Evolutionary conservation across 2,797 vertebrate genomes (phyloP).

Genomic region (Myotis findleyi): DNA sequence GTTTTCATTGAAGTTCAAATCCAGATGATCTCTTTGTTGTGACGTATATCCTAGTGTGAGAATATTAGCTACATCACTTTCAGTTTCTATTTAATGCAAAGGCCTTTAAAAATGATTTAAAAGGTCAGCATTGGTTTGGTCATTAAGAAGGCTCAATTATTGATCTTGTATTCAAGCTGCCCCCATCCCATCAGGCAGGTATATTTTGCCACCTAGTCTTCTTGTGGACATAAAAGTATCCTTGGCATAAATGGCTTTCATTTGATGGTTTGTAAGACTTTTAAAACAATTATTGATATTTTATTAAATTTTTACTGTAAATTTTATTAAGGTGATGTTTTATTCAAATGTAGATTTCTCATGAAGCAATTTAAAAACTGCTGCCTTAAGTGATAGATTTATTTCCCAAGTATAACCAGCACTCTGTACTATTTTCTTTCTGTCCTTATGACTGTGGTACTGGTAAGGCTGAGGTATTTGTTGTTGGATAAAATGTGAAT

Average conservation of each 20-base stretch:
- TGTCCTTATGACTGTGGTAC: background rate
- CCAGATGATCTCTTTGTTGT: background rate
- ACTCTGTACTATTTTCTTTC: background rate
- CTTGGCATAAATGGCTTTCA: background rate
- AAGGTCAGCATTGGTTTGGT: background rate
- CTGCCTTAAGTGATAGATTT: background rate
- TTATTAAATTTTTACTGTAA: background rate
- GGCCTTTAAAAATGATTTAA: background rate
- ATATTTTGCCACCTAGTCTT: background rate
- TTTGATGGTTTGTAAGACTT: background rate
- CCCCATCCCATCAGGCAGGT: background rate
- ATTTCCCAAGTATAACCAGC: background rate
- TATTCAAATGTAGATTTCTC: background rate
- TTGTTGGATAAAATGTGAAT: background rate
- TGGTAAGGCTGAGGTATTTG: background rate
- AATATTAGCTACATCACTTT: background rate
- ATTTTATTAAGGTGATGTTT: background rate
- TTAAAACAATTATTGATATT: background rate
- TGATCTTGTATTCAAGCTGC: background rate
- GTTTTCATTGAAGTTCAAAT: constrained; percentile 41
- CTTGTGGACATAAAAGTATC: background rate
- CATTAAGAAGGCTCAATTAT: background rate
- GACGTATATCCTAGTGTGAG: background rate
- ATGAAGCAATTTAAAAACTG: background rate
- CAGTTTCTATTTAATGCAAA: background rate